A percentile compares a stretch with the other conserved stretches of the same genome.
phyloP scores from a whole-genome alignment of 2,888 invertebrate genomes.

The Dasypogon diadema region DNA sequence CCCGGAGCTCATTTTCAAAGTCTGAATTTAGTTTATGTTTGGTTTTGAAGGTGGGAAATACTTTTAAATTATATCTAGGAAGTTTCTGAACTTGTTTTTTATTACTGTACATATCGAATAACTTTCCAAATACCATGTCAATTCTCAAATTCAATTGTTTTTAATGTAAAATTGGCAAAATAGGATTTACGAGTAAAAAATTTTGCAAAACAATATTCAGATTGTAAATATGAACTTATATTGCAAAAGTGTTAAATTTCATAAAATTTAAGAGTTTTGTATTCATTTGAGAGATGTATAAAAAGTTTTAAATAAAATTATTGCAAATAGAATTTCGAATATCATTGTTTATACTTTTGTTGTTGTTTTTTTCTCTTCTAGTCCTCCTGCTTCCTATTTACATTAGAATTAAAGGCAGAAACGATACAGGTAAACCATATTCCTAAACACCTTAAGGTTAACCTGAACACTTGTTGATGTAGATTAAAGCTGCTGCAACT shows the following conservation, averaged over 20 bases:
- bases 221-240: slow-evolving; percentile 3
- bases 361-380: not conserved
- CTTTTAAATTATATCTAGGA: not conserved
- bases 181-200: slow-evolving; percentile 20
- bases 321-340: not conserved
- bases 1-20: not conserved
- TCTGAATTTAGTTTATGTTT: not conserved
- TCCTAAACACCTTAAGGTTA: too few relatives aligned
- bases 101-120: slow-evolving; percentile 52
- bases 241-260: slow-evolving; percentile 12
- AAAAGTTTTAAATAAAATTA: slow-evolving; percentile 21
- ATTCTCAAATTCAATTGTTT: slow-evolving; percentile 56
- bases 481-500: too few relatives aligned
- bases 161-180: slow-evolving; percentile 19
- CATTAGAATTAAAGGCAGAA: too few relatives aligned
- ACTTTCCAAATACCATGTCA: slow-evolving; percentile 54
- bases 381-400: too few relatives aligned
- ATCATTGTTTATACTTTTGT: too few relatives aligned
- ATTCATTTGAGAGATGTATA: slow-evolving; percentile 19
- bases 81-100: too few relatives aligned
- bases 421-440: too few relatives aligned
- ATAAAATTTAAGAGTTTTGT: slow-evolving; percentile 16
- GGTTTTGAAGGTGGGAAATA: too few relatives aligned
- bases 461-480: too few relatives aligned
- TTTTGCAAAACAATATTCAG: slow-evolving; percentile 21